These are phyloP conservation scores for Drosophila pandora DNA, from an alignment of 1,140 invertebrate species.

Conservation along the genomic window DNA sequence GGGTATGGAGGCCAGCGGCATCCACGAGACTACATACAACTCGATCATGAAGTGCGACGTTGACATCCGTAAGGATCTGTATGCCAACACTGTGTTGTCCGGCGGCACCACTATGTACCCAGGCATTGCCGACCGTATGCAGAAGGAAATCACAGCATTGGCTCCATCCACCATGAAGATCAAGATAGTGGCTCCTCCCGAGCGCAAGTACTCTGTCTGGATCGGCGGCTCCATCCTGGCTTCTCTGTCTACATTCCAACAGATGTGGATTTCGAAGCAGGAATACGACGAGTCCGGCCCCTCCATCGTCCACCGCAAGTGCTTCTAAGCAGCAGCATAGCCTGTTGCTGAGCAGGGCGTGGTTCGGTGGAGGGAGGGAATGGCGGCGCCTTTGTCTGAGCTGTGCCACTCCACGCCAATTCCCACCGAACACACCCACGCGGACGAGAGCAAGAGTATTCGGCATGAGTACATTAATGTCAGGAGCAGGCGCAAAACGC, in stretches of 20 bases:
- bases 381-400: slow-evolving; percentile 85
- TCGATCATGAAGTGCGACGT: slow-evolving; percentile 98
- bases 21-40: slow-evolving; percentile 96
- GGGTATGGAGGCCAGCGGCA: slow-evolving; percentile 95
- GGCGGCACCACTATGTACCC: slow-evolving; percentile 92
- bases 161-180: slow-evolving; percentile 96
- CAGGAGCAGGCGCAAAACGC: slow-evolving; percentile 9
- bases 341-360: slow-evolving; percentile 58
- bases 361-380: slow-evolving; percentile 12
- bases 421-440: slow-evolving; percentile 6
- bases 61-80: slow-evolving; percentile 95
- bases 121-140: slow-evolving; percentile 93
- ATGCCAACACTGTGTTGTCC: slow-evolving; percentile 95
- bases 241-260: slow-evolving; percentile 94
- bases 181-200: slow-evolving; percentile 96
- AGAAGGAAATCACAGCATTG: slow-evolving; percentile 94
- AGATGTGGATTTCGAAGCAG: slow-evolving; percentile 98
- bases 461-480: slow-evolving; percentile 39
- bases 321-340: slow-evolving; percentile 90
- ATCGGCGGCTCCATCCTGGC: slow-evolving; percentile 94
- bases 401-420: slow-evolving; percentile 64
- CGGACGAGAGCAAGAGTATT: slow-evolving; percentile 28
- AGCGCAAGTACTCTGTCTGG: slow-evolving; percentile 96
- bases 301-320: slow-evolving; percentile 96
- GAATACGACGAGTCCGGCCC: slow-evolving; percentile 97